Conservation (phyloP, 2,888 invertebrate genomes). For the Agelastica alni region DNA sequence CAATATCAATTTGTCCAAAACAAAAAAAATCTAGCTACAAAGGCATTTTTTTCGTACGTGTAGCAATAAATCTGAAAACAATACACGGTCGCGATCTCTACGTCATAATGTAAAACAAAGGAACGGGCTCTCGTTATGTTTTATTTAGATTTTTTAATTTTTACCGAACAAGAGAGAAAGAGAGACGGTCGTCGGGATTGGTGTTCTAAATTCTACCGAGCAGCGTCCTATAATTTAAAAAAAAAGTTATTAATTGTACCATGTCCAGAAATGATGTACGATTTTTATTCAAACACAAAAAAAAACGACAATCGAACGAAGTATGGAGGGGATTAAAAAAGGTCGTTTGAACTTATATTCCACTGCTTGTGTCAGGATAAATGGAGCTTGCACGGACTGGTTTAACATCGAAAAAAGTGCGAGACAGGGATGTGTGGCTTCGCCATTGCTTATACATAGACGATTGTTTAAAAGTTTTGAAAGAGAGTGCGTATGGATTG, state of each 20-base stretch:
- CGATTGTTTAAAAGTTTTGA: too few species aligned
- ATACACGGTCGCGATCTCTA: conserved; percentile 51
- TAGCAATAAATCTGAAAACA: conserved; percentile 53
- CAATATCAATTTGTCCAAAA: conserved; percentile 43
- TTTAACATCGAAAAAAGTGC: too few species aligned
- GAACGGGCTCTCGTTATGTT: conserved; percentile 52
- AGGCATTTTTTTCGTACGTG: conserved; percentile 39
- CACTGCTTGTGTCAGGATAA: too few species aligned
- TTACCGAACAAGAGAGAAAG: conserved; percentile 47
- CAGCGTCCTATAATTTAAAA: conserved; percentile 49
- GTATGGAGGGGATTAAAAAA: conserved; percentile 35
- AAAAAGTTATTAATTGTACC: conserved; percentile 52
- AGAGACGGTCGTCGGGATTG: too few species aligned
- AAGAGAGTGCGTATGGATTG: too few species aligned
- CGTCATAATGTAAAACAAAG: conserved; percentile 51
- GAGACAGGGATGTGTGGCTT: too few species aligned
- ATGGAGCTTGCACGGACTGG: too few species aligned
- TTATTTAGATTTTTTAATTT: conserved; percentile 55
- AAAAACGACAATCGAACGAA: conserved; percentile 40
- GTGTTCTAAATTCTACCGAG: conserved; percentile 42
- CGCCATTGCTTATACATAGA: too few species aligned
- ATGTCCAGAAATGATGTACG: conserved; percentile 49
- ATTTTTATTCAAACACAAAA: conserved; percentile 51
- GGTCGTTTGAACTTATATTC: too few species aligned
- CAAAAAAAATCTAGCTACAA: conserved; percentile 39